phyloP scores from a whole-genome alignment of 2,888 invertebrate genomes.

The Drosophila buzzatii region DNA sequence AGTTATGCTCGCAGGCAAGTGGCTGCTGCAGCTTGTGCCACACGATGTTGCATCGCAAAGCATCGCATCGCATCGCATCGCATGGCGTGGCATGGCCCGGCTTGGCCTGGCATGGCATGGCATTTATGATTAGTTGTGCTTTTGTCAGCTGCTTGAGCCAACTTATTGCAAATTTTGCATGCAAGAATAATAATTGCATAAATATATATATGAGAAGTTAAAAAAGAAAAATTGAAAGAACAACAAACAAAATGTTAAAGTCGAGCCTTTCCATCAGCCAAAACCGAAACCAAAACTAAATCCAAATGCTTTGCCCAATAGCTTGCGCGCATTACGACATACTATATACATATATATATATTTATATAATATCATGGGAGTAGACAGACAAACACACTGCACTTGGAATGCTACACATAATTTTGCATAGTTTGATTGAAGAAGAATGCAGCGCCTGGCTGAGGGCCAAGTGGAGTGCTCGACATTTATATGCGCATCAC shows the following conservation, averaged over 20 bases:
- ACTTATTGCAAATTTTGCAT: conserved; percentile 72
- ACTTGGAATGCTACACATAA: conserved; percentile 76
- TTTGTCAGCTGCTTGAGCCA: conserved; percentile 62
- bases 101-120: conserved; percentile 13
- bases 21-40: conserved; percentile 4
- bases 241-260: conserved; percentile 1
- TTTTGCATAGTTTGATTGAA: conserved; percentile 80
- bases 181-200: conserved; percentile 78
- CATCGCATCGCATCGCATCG: background rate
- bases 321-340: conserved; percentile 24
- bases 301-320: conserved; percentile 33
- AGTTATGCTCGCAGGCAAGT: conserved; percentile 14
- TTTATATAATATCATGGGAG: conserved; percentile 46
- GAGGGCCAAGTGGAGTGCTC: conserved; percentile 71
- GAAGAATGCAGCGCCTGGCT: conserved; percentile 68
- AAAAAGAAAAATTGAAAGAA: background rate
- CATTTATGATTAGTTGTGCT: conserved; percentile 72
- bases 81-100: background rate
- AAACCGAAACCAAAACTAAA: conserved; percentile 26
- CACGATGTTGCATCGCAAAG: conserved; percentile 10
- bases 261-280: conserved; percentile 49
- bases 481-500: conserved; percentile 83
- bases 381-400: conserved; percentile 25
- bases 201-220: conserved; percentile 30
- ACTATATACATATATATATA: conserved; percentile 5